phyloP scores from a whole-genome alignment of 2,113 vertebrate genomes.

The Platysteira castanea region DNA sequence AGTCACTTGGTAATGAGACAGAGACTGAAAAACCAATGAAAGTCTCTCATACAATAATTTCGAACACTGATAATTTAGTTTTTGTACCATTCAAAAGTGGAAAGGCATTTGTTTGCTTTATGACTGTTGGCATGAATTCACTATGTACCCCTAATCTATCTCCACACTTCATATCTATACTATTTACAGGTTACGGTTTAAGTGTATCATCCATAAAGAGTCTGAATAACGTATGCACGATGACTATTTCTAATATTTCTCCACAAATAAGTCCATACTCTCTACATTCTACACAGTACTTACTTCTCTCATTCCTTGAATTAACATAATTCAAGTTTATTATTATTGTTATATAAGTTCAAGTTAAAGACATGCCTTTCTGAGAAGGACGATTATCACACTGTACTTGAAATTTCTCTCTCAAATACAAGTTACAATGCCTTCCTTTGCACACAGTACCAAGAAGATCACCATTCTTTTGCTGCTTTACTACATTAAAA shows the following conservation, averaged over 20 bases:
- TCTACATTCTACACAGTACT: background rate
- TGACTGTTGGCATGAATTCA: background rate
- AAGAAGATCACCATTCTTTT: background rate
- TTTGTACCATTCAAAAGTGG: background rate
- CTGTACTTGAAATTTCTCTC: background rate
- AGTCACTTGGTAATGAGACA: background rate
- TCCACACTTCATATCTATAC: background rate
- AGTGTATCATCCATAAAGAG: background rate
- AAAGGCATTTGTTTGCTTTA: background rate
- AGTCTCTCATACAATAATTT: background rate
- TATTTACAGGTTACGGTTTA: background rate
- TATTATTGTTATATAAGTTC: background rate
- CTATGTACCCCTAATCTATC: background rate
- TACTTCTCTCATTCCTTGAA: background rate
- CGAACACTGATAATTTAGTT: background rate
- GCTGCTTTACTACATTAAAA: background rate
- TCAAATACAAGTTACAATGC: background rate
- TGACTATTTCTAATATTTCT: background rate
- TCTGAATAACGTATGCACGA: background rate
- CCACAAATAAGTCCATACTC: background rate
- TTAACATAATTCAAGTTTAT: background rate
- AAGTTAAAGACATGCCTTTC: background rate
- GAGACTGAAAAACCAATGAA: background rate
- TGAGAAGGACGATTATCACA: background rate
- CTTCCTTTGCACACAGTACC: background rate